phyloP scores from a whole-genome alignment of 2,113 vertebrate species.

The Laticauda colubrina region DNA sequence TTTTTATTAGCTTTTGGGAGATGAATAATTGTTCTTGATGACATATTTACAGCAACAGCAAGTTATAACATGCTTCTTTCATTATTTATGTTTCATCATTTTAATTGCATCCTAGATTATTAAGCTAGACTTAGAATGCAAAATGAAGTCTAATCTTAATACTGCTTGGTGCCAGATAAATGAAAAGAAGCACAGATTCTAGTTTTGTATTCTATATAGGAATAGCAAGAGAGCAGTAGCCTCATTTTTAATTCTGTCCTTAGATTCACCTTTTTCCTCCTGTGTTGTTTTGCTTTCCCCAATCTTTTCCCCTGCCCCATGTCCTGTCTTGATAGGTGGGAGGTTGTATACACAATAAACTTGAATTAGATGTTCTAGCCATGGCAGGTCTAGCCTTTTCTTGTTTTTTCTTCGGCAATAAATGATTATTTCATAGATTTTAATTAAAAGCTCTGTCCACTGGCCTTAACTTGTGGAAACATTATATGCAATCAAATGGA shows the following conservation, averaged over 20 bases:
- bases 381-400: slow-evolving; percentile 12
- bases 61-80: slow-evolving; percentile 62
- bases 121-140: slow-evolving; percentile 58
- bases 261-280: slow-evolving; percentile 61
- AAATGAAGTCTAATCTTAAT: slow-evolving; percentile 28
- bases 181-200: slow-evolving; percentile 57
- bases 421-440: slow-evolving; percentile 51
- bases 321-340: slow-evolving; percentile 35
- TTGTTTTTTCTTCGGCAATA: slow-evolving; percentile 46
- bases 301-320: background rate
- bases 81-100: slow-evolving; percentile 61
- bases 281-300: slow-evolving; percentile 33
- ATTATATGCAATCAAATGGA: slow-evolving; percentile 54
- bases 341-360: slow-evolving; percentile 44
- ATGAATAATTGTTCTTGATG: slow-evolving; percentile 49
- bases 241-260: slow-evolving; percentile 60
- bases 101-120: slow-evolving; percentile 55
- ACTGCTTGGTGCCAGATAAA: slow-evolving; percentile 52
- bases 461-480: slow-evolving; percentile 57
- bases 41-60: slow-evolving; percentile 51
- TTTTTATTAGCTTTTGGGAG: slow-evolving; percentile 63
- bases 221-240: slow-evolving; percentile 63
- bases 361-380: slow-evolving; percentile 37
- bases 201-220: slow-evolving; percentile 56
- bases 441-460: slow-evolving; percentile 57